Evolutionary conservation across 2,888 invertebrate genomes (phyloP).

Genomic region (Theodoxus fluviatilis): DNA sequence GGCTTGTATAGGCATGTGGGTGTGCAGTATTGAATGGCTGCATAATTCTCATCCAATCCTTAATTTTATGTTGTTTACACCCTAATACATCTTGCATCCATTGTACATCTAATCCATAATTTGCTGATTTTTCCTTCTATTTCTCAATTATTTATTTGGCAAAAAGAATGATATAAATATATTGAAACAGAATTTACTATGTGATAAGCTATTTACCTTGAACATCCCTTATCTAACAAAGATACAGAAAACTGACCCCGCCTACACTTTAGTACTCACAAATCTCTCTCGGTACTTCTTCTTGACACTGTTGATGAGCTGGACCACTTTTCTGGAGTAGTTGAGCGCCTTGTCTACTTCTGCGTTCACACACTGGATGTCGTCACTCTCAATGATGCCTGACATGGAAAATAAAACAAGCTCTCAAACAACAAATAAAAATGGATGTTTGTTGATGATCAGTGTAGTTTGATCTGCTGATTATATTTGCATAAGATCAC

Average conservation of each 20-base stretch:
- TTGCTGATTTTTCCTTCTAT: no score
- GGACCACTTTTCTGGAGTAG: conserved; percentile 63
- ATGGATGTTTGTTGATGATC: background rate
- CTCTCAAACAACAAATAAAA: background rate
- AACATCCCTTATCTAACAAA: no score
- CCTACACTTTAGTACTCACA: conserved; percentile 40
- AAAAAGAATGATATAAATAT: background rate
- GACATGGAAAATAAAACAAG: conserved; percentile 22
- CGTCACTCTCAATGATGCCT: conserved; percentile 67
- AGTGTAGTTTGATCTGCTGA: background rate
- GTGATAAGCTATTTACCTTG: background rate
- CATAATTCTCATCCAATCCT: no score
- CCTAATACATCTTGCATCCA: no score
- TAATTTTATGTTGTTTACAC: no score
- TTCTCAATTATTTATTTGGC: background rate
- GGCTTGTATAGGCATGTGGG: no score
- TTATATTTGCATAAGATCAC: background rate
- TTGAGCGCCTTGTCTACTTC: conserved; percentile 65
- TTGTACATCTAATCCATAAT: no score
- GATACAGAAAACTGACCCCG: background rate
- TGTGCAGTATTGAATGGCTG: no score
- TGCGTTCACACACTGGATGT: conserved; percentile 59
- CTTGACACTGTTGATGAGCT: conserved; percentile 64
- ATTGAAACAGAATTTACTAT: background rate
- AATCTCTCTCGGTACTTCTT: conserved; percentile 59